These are phyloP conservation scores for Cyanistes caeruleus DNA, from an alignment of 2,113 vertebrate genomes.

Conservation along the genomic window DNA sequence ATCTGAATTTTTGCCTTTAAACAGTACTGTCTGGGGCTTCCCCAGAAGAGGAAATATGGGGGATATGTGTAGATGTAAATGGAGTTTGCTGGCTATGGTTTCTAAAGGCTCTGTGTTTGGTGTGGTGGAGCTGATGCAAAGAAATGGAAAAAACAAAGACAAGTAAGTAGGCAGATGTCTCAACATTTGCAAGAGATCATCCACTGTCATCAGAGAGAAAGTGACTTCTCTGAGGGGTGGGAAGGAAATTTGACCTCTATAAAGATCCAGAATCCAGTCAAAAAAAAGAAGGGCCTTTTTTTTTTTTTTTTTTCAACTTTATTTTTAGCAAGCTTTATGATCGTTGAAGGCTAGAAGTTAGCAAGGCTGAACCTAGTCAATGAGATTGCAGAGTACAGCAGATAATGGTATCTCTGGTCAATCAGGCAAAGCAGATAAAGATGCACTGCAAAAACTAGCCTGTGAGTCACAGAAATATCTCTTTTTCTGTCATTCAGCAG, in stretches of 20 bases:
- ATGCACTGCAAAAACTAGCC: neutral
- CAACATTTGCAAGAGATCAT: neutral
- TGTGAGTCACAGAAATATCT: neutral
- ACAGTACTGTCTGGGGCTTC: neutral
- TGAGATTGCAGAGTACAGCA: neutral
- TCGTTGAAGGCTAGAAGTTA: neutral
- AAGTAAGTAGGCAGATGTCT: neutral
- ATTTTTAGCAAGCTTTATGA: neutral
- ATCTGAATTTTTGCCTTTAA: neutral
- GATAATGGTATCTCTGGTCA: neutral
- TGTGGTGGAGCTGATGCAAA: neutral
- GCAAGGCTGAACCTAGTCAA: neutral
- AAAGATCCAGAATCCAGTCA: neutral
- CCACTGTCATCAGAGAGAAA: neutral
- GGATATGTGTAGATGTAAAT: neutral
- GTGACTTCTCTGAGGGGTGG: neutral
- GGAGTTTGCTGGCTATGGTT: neutral
- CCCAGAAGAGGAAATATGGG: neutral
- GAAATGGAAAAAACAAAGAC: neutral
- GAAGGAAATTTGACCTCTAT: neutral
- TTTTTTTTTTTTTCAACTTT: neutral
- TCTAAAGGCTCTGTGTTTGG: neutral
- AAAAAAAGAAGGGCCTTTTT: neutral
- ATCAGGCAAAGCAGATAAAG: slow-evolving; percentile 37
- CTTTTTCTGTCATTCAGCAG: slow-evolving; percentile 6